These are phyloP conservation scores for Agrotis exclamationis DNA, from an alignment of 2,888 invertebrate genomes.

Conservation along the genomic window DNA sequence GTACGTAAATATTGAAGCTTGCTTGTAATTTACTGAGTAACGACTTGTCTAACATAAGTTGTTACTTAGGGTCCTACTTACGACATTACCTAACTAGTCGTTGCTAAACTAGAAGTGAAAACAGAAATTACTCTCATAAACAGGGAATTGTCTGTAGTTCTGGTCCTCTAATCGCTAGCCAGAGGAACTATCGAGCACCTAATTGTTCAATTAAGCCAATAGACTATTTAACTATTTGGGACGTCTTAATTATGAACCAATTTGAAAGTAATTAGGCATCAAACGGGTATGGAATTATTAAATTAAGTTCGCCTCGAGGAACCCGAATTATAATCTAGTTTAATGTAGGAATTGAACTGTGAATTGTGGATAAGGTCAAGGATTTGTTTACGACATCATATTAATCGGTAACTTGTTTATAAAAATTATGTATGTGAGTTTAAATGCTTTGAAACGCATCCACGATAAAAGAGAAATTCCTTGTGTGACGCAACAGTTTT, in stretches of 20 bases:
- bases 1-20: not conserved
- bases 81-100: not conserved
- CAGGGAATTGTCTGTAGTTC: slow-evolving; percentile 35
- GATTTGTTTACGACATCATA: too few relatives aligned
- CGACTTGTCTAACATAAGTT: not conserved
- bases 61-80: not conserved
- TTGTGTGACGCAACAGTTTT: too few relatives aligned
- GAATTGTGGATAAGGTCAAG: not conserved
- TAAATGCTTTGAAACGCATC: too few relatives aligned
- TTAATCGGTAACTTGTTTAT: too few relatives aligned
- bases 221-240: slow-evolving; percentile 61
- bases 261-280: slow-evolving; percentile 57
- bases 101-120: not conserved
- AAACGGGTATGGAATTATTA: slow-evolving; percentile 58
- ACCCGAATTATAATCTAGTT: slow-evolving; percentile 41
- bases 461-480: too few relatives aligned
- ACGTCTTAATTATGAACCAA: slow-evolving; percentile 64
- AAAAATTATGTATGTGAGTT: too few relatives aligned
- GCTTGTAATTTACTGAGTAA: not conserved
- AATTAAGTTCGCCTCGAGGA: slow-evolving; percentile 46
- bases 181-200: slow-evolving; percentile 47
- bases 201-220: slow-evolving; percentile 67
- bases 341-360: slow-evolving; percentile 26
- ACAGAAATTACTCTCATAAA: slow-evolving; percentile 38
- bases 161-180: slow-evolving; percentile 40